These are phyloP conservation scores for Temnothorax curvispinosus DNA, from an alignment of 1,140 invertebrate species.

Conservation along the genomic window DNA sequence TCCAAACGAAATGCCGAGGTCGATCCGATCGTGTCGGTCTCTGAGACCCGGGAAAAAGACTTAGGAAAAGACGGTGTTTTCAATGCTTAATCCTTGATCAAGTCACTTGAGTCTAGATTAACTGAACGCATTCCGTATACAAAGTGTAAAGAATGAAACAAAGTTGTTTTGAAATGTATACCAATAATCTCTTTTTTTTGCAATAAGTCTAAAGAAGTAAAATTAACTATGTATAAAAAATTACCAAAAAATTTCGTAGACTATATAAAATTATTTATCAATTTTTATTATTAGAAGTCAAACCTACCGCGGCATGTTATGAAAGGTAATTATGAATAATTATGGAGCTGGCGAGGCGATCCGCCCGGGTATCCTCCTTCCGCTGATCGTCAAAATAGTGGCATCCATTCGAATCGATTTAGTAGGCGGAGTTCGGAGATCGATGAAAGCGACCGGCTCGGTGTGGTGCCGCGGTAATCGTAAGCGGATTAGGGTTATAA, in stretches of 20 bases:
- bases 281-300: neutral
- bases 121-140: neutral
- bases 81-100: slow-evolving; percentile 1
- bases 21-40: neutral
- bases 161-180: neutral
- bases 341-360: neutral
- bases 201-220: neutral
- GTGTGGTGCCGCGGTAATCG: slow-evolving; percentile 47
- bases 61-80: neutral
- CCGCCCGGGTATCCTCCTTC: neutral
- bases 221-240: neutral
- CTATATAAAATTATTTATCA: neutral
- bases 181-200: neutral
- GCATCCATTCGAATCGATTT: slow-evolving; percentile 4
- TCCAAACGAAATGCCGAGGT: slow-evolving; percentile 48
- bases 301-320: neutral
- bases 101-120: neutral
- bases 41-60: neutral
- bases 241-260: neutral
- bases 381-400: slow-evolving; percentile 24
- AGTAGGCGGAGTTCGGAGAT: slow-evolving; percentile 2
- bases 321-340: slow-evolving; percentile 25
- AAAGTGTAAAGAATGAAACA: neutral
- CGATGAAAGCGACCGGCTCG: slow-evolving; percentile 51
- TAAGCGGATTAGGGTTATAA: slow-evolving; percentile 71